Evolutionary conservation across 2,888 invertebrate genomes (phyloP).

Genomic region (Agrilus cyanescens): DNA sequence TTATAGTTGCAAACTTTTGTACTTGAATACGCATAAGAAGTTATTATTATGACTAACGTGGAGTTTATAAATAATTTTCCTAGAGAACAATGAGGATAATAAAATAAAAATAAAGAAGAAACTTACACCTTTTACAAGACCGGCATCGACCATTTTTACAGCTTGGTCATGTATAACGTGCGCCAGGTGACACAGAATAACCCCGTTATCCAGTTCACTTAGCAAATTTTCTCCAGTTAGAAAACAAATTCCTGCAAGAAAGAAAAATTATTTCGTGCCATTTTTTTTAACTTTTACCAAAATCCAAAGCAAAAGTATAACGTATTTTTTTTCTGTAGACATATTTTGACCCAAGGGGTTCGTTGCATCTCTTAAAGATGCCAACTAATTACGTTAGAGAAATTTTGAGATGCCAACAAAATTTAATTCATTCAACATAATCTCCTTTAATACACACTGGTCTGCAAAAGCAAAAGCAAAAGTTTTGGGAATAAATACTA

Average conservation of each 20-base stretch:
- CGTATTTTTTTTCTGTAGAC: not conserved
- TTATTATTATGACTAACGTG: no score
- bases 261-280: not conserved
- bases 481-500: no score
- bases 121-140: constrained; percentile 37
- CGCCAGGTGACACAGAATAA: constrained; percentile 68
- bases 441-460: no score
- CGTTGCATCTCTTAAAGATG: no score
- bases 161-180: constrained; percentile 67
- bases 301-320: not conserved
- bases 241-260: constrained; percentile 53
- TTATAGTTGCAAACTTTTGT: not conserved
- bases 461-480: no score
- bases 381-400: no score
- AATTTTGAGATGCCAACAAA: no score
- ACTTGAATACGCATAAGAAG: no score
- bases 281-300: not conserved
- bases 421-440: no score
- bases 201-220: constrained; percentile 73
- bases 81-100: no score
- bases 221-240: constrained; percentile 70
- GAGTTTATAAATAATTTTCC: no score
- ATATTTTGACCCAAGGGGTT: no score
- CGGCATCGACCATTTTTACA: constrained; percentile 50
- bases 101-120: constrained; percentile 2